Evolutionary conservation across 2,113 vertebrate species (phyloP).

Genomic region (Trichechus manatus): DNA sequence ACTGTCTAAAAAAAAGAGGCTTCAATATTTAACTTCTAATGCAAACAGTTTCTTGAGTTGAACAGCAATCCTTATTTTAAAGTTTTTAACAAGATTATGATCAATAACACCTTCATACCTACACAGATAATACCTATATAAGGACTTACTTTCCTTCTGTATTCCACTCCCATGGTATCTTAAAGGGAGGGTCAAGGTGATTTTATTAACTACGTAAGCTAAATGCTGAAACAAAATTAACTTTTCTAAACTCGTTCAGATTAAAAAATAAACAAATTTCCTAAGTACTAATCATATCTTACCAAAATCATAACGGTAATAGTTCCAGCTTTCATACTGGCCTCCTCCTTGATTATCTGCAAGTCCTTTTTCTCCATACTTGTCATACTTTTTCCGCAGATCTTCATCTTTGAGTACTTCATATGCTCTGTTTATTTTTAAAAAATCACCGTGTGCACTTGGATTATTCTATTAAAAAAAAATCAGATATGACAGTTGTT

Average conservation of each 20-base stretch:
- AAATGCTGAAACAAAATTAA: background rate
- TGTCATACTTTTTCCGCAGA: constrained; percentile 98
- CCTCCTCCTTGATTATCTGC: constrained; percentile 94
- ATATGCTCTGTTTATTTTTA: constrained; percentile 97
- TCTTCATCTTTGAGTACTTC: constrained; percentile 99
- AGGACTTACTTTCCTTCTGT: constrained; percentile 19
- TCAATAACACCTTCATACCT: background rate
- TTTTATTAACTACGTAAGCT: background rate
- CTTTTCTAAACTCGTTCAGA: constrained; percentile 20
- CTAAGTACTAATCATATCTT: constrained; percentile 19
- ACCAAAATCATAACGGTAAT: constrained; percentile 98
- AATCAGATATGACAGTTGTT: constrained; percentile 64
- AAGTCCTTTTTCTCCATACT: constrained; percentile 97
- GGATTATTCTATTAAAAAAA: constrained; percentile 91
- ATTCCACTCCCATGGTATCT: background rate
- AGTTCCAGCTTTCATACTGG: constrained; percentile 98
- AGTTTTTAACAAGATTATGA: constrained; percentile 34
- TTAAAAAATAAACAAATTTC: background rate
- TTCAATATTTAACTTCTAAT: constrained; percentile 53
- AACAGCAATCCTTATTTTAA: background rate
- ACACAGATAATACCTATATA: background rate
- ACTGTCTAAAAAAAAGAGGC: constrained; percentile 19
- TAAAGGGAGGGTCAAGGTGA: background rate
- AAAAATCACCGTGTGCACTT: constrained; percentile 95
- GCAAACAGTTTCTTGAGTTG: background rate